A percentile compares a stretch with the other conserved stretches of the same genome.
phyloP scores from a whole-genome alignment of 2,113 vertebrate genomes.

The Cichladusa arquata region DNA sequence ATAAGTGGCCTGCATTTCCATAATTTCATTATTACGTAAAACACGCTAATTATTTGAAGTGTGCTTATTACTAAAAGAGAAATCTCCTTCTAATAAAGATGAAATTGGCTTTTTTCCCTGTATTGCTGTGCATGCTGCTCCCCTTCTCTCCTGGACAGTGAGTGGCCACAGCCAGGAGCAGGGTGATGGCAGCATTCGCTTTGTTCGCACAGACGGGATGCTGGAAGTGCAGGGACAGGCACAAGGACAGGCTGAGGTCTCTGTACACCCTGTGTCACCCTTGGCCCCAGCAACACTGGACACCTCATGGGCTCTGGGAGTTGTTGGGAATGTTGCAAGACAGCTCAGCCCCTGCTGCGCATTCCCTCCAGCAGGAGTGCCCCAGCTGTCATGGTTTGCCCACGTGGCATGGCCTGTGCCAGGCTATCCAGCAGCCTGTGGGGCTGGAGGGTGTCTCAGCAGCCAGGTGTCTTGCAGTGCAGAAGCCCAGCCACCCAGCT shows the following conservation, averaged over 20 bases:
- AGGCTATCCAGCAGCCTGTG: neutral
- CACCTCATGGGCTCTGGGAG: neutral
- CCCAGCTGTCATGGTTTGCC: neutral
- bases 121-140: constrained; percentile 41
- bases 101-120: constrained; percentile 83
- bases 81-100: constrained; percentile 94
- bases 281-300: fast-evolving
- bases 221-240: neutral
- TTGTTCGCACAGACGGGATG: neutral
- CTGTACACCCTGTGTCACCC: neutral
- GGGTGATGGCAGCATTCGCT: neutral
- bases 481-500: neutral
- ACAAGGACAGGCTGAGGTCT: neutral
- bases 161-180: neutral
- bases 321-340: neutral
- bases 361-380: neutral
- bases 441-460: neutral
- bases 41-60: constrained; percentile 91
- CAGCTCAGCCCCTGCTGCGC: neutral
- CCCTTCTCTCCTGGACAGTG: constrained; percentile 67
- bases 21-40: constrained; percentile 99
- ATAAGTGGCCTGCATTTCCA: constrained; percentile 96
- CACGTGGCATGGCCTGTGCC: fast-evolving
- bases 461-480: fast-evolving
- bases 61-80: constrained; percentile 85